Evolutionary conservation across 2,888 invertebrate species (phyloP).

Genomic region (Nasonovia ribisnigri): DNA sequence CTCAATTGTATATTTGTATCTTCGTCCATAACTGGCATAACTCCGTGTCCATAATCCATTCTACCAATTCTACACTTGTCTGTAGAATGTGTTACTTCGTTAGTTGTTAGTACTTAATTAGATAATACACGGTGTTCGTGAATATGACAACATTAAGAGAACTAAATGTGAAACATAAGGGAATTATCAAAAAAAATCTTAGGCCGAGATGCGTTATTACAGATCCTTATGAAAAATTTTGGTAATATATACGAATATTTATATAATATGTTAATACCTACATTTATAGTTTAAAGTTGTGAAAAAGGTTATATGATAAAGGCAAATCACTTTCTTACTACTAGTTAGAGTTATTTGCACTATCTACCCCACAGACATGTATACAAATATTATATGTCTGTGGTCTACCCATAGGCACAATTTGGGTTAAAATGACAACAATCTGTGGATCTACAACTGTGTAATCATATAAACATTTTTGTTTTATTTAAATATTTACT

Average conservation of each 20-base stretch:
- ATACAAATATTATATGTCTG: too few species aligned
- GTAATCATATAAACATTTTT: neutral
- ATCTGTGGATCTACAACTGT: neutral
- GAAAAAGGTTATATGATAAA: neutral
- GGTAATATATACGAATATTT: constrained; percentile 42
- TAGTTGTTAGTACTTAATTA: too few species aligned
- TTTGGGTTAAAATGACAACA: neutral
- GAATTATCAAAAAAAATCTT: constrained; percentile 46
- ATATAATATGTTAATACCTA: too few species aligned
- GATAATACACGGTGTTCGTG: too few species aligned
- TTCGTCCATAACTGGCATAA: too few species aligned
- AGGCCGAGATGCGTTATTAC: constrained; percentile 38
- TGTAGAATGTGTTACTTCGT: too few species aligned
- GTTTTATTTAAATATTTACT: neutral
- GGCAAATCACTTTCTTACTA: neutral
- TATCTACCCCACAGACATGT: too few species aligned
- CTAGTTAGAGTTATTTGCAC: neutral
- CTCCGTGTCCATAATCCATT: too few species aligned
- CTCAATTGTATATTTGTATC: too few species aligned
- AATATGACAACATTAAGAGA: constrained; percentile 53
- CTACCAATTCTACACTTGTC: too few species aligned
- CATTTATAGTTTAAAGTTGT: neutral
- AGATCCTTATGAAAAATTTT: constrained; percentile 56
- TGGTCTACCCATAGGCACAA: too few species aligned
- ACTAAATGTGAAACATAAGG: constrained; percentile 41